Base-by-base conservation (phyloP, 2,888 invertebrate species). In the Petrophora chlorosata region DNA sequence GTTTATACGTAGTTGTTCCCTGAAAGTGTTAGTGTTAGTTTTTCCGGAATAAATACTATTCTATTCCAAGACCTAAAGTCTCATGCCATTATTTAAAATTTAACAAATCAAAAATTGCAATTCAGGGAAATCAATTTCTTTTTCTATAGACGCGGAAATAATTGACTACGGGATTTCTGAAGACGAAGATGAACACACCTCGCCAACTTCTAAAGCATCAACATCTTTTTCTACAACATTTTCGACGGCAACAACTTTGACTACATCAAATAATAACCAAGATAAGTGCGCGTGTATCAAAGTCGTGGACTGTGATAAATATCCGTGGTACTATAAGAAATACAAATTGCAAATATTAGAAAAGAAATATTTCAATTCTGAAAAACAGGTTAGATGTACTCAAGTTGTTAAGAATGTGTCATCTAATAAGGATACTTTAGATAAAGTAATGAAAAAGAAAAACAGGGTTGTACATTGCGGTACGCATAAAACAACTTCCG, bases 311-410 rank as follows among this genome's bases (percentile, higher is more conserved):
- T 50, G 54, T 13, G 33, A 13, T 9, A 54, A 54, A 23, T 50
- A 41, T 29, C 54, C 50, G 1, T 49, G 65, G 65, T 60, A 44
- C 46, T 56, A 59, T 57, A 61, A 42, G 33, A 60, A 45, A 7
- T 48, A 32, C 19, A 49, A 36, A 25, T 34, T 34, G 38, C n/a
- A 41, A 13, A 34, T 38, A 22, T 26, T 51, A 14, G 15, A 2
- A 33, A 2, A 0, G 2, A 19, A 51, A 17, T 13, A 17, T n/a
- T 26, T 42, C 7, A 2, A 2, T 5, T 25, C 9, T 35, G 10
- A 13, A n/a, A 32, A 40, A 13, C n/a, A 5, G 14, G 26, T 28
- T 2, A 22, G n/a, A n/a, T n/a, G n/a, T 22, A 5, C 7, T 22
- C 7, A 22, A 3, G 22, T 7, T 4, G 22, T 8, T 22, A 4